Conservation (phyloP, 2,888 invertebrate genomes). For the Odontomyia ornata region DNA sequence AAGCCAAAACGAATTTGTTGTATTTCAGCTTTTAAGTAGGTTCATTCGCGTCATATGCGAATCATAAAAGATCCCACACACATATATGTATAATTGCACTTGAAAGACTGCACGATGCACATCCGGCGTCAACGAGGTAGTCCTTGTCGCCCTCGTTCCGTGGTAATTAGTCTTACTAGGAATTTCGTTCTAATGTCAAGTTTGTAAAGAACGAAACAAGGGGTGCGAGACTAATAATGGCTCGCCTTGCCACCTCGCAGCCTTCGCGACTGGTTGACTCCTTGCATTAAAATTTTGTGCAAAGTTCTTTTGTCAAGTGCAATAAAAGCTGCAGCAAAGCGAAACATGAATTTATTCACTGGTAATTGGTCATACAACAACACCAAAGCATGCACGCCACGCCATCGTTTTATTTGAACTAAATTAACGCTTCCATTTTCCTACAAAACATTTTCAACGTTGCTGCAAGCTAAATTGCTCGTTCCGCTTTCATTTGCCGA, state of each 20-base stretch:
- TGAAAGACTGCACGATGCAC: slow-evolving; percentile 42
- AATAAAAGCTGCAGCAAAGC: not conserved
- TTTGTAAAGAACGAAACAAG: slow-evolving; percentile 5
- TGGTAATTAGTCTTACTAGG: slow-evolving; percentile 26
- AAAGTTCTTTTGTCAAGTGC: not conserved
- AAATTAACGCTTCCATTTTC: slow-evolving; percentile 11
- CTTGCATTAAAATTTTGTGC: not conserved
- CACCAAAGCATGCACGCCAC: not conserved
- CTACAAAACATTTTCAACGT: slow-evolving; percentile 11
- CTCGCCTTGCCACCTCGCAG: not conserved
- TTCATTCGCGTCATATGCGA: slow-evolving; percentile 10
- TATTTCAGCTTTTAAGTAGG: slow-evolving; percentile 21
- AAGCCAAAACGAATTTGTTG: slow-evolving; percentile 23
- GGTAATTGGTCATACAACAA: slow-evolving; percentile 16
- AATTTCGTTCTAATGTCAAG: slow-evolving; percentile 28
- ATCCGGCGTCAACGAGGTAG: slow-evolving; percentile 19
- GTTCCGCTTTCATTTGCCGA: not conserved
- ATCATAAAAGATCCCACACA: not conserved
- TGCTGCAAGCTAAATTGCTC: slow-evolving; percentile 19
- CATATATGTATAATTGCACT: slow-evolving; percentile 28
- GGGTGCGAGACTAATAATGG: not conserved
- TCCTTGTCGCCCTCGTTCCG: not conserved
- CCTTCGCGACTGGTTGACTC: too few relatives aligned
- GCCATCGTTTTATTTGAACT: slow-evolving; percentile 2
- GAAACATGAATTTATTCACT: slow-evolving; percentile 7